These are phyloP conservation scores for Norana najaformis DNA, from an alignment of 2,888 invertebrate species.

Conservation along the genomic window DNA sequence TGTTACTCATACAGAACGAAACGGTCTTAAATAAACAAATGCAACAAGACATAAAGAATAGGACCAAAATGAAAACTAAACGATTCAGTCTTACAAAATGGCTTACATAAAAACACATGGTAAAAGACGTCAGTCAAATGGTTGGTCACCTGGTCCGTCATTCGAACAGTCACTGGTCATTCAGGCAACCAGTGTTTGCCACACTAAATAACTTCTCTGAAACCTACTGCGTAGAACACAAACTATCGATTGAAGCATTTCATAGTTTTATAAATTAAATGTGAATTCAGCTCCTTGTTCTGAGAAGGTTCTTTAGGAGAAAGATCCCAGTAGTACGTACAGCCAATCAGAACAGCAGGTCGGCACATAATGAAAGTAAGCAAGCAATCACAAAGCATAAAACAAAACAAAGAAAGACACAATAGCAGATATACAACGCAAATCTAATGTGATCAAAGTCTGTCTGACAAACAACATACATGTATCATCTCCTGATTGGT, in stretches of 20 bases:
- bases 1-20: too few species aligned
- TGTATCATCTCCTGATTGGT: background rate
- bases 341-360: background rate
- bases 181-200: background rate
- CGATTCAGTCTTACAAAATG: background rate
- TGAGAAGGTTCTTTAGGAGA: background rate
- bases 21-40: background rate
- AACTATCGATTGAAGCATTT: background rate
- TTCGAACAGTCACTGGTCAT: background rate
- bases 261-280: background rate
- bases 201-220: background rate
- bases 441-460: background rate
- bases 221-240: background rate
- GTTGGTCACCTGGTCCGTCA: background rate
- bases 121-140: background rate
- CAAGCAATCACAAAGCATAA: background rate
- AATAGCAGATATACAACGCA: background rate
- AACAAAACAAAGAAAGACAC: slow-evolving; percentile 10
- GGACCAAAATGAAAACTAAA: too few species aligned
- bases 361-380: background rate
- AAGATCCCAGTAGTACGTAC: background rate
- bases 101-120: background rate
- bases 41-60: background rate
- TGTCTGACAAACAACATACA: background rate
- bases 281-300: background rate